These are phyloP conservation scores for Cinclus cinclus DNA, from an alignment of 2,113 vertebrate genomes.

Conservation along the genomic window DNA sequence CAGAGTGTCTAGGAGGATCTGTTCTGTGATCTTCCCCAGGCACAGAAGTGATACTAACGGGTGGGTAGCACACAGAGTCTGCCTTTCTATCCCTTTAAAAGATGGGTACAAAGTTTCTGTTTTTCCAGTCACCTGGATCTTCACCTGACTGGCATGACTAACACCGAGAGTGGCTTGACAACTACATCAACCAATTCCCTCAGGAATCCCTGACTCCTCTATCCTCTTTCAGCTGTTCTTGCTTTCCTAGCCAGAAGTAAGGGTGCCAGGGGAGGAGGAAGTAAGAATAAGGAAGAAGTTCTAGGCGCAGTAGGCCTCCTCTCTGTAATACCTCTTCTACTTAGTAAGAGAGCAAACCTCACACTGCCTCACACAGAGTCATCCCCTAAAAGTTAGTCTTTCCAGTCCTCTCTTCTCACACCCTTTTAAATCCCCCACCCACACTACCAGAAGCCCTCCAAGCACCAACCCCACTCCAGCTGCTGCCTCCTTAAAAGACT, in stretches of 20 bases:
- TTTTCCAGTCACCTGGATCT: not conserved
- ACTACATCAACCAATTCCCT: not conserved
- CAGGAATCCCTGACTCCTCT: not conserved
- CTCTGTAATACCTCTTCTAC: not conserved
- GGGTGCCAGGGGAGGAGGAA: not conserved
- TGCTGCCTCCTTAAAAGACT: not conserved
- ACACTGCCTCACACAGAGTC: not conserved
- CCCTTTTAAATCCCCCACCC: not conserved
- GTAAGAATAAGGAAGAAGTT: not conserved
- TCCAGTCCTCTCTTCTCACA: not conserved
- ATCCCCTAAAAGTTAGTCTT: not conserved
- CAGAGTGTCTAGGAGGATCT: not conserved
- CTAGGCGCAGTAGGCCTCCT: not conserved
- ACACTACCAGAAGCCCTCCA: not conserved
- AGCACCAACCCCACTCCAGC: not conserved
- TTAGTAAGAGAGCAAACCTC: not conserved
- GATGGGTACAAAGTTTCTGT: not conserved
- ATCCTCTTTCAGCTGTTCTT: not conserved
- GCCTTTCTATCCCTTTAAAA: not conserved
- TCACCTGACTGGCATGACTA: not conserved
- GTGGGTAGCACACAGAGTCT: not conserved
- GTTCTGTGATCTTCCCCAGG: not conserved
- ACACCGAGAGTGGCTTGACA: not conserved
- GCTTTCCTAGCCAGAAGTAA: not conserved
- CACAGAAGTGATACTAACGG: not conserved